Evolutionary conservation across 2,113 vertebrate species (phyloP).

Genomic region (Capreolus pygargus): DNA sequence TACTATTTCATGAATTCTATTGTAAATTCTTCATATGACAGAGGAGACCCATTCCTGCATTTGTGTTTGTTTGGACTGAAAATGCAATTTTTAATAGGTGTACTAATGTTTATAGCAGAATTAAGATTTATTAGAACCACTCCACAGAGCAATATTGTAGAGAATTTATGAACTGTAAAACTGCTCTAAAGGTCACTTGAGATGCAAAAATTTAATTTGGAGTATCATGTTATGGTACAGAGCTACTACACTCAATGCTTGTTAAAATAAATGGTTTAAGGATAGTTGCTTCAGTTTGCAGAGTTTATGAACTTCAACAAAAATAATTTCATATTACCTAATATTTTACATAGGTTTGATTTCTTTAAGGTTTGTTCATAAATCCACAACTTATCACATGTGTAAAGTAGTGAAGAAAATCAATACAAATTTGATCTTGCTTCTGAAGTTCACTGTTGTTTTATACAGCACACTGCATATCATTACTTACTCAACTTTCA

Average conservation of each 20-base stretch:
- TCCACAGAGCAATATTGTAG: slow-evolving; percentile 77
- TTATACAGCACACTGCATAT: neutral
- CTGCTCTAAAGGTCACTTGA: slow-evolving; percentile 81
- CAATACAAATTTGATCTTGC: neutral
- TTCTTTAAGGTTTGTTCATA: slow-evolving; percentile 51
- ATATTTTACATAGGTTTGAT: slow-evolving; percentile 46
- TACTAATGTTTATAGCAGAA: slow-evolving; percentile 78
- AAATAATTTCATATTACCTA: slow-evolving; percentile 67
- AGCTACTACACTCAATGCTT: slow-evolving; percentile 75
- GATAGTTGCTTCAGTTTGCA: slow-evolving; percentile 77
- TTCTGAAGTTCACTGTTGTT: neutral
- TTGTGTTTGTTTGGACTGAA: slow-evolving; percentile 71
- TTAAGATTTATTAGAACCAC: slow-evolving; percentile 83
- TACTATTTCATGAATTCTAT: slow-evolving; percentile 56
- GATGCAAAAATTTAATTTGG: slow-evolving; percentile 84
- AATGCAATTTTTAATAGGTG: slow-evolving; percentile 72
- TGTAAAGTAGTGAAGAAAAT: slow-evolving; percentile 11
- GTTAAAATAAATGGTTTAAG: slow-evolving; percentile 80
- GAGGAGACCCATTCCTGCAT: slow-evolving; percentile 8
- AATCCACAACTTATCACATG: slow-evolving; percentile 7
- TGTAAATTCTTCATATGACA: slow-evolving; percentile 33
- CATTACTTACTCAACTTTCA: neutral
- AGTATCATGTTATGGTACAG: slow-evolving; percentile 79
- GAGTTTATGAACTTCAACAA: slow-evolving; percentile 74
- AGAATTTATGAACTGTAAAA: slow-evolving; percentile 85